These are phyloP conservation scores for Leptinotarsa defecta DNA, from an alignment of 1,140 invertebrate genomes.

Conservation along the genomic window DNA sequence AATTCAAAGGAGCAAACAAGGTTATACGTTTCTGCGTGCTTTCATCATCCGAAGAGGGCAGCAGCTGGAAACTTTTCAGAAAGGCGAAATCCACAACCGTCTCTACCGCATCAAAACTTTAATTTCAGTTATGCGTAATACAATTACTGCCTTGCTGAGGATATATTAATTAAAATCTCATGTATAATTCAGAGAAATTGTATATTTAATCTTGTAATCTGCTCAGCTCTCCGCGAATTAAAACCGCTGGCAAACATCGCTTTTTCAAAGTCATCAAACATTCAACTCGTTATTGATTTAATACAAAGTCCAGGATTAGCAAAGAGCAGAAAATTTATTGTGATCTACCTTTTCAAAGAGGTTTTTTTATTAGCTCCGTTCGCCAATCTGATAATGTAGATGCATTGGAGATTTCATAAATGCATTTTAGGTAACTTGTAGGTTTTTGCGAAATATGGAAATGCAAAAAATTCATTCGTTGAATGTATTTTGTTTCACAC, in stretches of 20 bases:
- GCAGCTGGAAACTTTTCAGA: not conserved
- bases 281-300: constrained; percentile 40
- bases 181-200: constrained; percentile 55
- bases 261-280: constrained; percentile 44
- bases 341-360: constrained; percentile 9
- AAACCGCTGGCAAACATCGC: constrained; percentile 52
- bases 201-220: constrained; percentile 55
- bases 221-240: constrained; percentile 51
- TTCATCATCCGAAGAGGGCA: constrained; percentile 24
- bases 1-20: constrained; percentile 16
- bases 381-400: not conserved
- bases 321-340: constrained; percentile 15
- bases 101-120: constrained; percentile 44
- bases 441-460: no score
- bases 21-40: constrained; percentile 20
- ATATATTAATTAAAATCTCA: constrained; percentile 56
- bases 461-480: no score
- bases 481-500: no score
- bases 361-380: not conserved
- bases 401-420: no score
- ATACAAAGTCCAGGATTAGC: constrained; percentile 38
- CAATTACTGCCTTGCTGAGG: constrained; percentile 50
- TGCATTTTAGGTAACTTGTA: no score
- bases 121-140: constrained; percentile 49
- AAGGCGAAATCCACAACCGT: not conserved